Conservation (phyloP, 2,888 invertebrate genomes). For the Caenorhabditis sulstoni region DNA sequence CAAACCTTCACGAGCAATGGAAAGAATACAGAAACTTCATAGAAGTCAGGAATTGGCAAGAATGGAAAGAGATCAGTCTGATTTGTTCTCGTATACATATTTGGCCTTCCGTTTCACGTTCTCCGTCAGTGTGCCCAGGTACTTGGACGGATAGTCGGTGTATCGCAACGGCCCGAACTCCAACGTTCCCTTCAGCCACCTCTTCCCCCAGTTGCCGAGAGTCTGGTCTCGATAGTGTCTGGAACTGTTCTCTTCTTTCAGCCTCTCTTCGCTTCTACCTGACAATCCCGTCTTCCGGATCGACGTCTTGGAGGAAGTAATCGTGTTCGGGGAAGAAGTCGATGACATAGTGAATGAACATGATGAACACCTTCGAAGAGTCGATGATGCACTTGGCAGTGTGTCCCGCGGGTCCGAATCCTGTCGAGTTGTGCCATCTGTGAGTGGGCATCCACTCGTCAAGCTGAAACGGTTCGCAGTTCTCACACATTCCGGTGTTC, state of each 20-base stretch:
- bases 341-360: conserved; percentile 27
- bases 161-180: conserved; percentile 10
- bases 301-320: background rate
- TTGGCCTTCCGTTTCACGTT: conserved; percentile 22
- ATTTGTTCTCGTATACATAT: conserved; percentile 9
- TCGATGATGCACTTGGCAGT: conserved; percentile 47
- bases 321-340: conserved; percentile 14
- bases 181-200: conserved; percentile 12
- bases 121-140: conserved; percentile 13
- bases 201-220: conserved; percentile 21
- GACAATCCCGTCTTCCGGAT: conserved; percentile 30
- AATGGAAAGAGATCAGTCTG: conserved; percentile 7
- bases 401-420: conserved; percentile 30
- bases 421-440: conserved; percentile 36
- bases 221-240: conserved; percentile 39
- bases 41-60: too few species aligned
- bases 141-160: conserved; percentile 29
- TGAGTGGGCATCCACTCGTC: conserved; percentile 48
- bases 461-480: conserved; percentile 3
- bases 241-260: background rate
- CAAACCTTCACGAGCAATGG: too few species aligned
- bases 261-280: background rate
- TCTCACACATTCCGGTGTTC: too few species aligned
- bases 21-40: too few species aligned
- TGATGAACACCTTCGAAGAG: conserved; percentile 30